Evolutionary conservation across 2,888 invertebrate species (phyloP).

Genomic region (Lithosia quadra): DNA sequence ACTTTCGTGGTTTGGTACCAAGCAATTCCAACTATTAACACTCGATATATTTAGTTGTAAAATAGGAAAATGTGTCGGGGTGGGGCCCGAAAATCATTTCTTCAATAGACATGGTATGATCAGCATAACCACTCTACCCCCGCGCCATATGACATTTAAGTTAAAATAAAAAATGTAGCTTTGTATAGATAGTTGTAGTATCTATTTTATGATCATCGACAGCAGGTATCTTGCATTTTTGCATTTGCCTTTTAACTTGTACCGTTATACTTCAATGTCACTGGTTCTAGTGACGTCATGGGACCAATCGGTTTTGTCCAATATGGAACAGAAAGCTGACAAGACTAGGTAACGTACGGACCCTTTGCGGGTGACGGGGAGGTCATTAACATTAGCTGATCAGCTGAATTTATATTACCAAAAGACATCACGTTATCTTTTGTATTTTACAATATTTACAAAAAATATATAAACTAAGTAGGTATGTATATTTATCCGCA

Average conservation of each 20-base stretch:
- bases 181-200: background rate
- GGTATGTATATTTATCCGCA: too few species aligned
- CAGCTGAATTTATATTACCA: background rate
- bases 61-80: too few species aligned
- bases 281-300: constrained; percentile 4
- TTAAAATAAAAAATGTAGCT: too few species aligned
- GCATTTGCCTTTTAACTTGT: background rate
- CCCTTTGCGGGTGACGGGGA: background rate
- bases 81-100: too few species aligned
- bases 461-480: too few species aligned
- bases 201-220: background rate
- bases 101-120: too few species aligned
- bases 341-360: background rate
- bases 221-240: background rate
- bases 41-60: too few species aligned
- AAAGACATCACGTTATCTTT: background rate
- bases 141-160: background rate
- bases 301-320: constrained; percentile 6
- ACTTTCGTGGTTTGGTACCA: too few species aligned
- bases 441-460: background rate
- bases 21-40: too few species aligned
- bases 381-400: constrained; percentile 1
- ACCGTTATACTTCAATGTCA: background rate
- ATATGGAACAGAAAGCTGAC: constrained; percentile 4
- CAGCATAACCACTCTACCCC: background rate